These are phyloP conservation scores for Heliothis peltigera DNA, from an alignment of 2,888 invertebrate genomes.

Conservation along the genomic window DNA sequence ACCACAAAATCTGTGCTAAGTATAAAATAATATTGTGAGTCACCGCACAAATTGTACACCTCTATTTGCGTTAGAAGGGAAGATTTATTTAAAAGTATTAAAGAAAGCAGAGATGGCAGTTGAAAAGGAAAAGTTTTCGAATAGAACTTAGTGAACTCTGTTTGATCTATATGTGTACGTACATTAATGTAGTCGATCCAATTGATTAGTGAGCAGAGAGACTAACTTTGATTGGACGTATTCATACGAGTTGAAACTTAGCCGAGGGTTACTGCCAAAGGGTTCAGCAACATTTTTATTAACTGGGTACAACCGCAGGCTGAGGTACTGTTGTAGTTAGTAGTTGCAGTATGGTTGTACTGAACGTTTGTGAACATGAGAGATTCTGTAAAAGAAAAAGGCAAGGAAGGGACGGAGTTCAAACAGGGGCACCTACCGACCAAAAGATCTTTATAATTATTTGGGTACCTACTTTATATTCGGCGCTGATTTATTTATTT, in stretches of 20 bases:
- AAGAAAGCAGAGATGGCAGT: neutral
- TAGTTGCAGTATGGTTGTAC: too few species aligned
- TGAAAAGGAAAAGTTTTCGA: neutral
- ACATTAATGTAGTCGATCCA: conserved; percentile 50
- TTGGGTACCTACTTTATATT: too few species aligned
- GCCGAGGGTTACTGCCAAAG: conserved; percentile 10
- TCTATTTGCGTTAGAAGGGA: too few species aligned
- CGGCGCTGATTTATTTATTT: too few species aligned
- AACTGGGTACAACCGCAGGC: neutral
- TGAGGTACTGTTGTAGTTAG: neutral
- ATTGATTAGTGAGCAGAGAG: conserved; percentile 73
- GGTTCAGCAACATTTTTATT: conserved; percentile 11
- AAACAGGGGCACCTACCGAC: too few species aligned
- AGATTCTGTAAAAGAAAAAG: too few species aligned
- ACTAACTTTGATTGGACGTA: conserved; percentile 78
- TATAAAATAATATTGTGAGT: conserved; percentile 4
- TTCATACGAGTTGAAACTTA: conserved; percentile 61
- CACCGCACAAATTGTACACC: neutral
- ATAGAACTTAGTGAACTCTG: too few species aligned
- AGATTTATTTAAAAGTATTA: neutral
- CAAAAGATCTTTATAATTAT: too few species aligned
- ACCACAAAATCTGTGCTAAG: neutral
- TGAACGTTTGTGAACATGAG: too few species aligned
- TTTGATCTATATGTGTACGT: neutral
- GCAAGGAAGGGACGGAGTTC: too few species aligned